Percentiles rank a stretch among this genome's conserved stretches.
These are phyloP conservation scores for Enteromius anoplus DNA, from an alignment of 2,797 vertebrate genomes.

Conservation along the genomic window DNA sequence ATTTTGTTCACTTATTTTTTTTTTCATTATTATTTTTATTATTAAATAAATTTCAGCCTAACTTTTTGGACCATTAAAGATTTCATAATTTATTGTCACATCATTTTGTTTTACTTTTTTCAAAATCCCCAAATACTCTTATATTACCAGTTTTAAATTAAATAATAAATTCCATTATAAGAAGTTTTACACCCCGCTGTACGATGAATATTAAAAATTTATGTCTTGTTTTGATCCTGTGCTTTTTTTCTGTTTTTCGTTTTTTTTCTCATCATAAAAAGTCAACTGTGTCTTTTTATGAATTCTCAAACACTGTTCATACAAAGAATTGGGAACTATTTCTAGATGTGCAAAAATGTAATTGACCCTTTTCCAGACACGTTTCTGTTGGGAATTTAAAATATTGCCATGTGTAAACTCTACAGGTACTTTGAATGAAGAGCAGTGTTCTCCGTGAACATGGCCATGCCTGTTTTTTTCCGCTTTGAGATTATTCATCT, in stretches of 20 bases:
- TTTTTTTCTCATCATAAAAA: neutral
- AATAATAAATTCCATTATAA: neutral
- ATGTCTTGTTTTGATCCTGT: neutral
- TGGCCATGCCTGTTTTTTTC: neutral
- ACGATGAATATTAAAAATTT: neutral
- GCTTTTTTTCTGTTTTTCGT: neutral
- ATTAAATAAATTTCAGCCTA: neutral
- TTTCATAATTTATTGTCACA: neutral
- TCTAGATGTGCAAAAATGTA: neutral
- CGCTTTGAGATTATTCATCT: neutral
- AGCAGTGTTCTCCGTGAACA: neutral
- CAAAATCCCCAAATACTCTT: neutral
- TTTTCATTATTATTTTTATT: neutral
- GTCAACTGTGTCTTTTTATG: slow-evolving; percentile 6
- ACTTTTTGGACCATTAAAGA: neutral
- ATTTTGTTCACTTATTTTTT: neutral
- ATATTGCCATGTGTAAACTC: neutral
- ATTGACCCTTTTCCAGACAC: neutral
- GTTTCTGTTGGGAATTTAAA: neutral
- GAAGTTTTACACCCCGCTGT: neutral
- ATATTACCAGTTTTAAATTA: neutral
- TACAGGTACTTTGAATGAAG: neutral
- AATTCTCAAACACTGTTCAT: neutral
- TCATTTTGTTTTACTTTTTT: neutral
- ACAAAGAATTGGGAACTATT: neutral